Conservation (phyloP, 1,140 invertebrate genomes). For the Micrasema longulum region DNA sequence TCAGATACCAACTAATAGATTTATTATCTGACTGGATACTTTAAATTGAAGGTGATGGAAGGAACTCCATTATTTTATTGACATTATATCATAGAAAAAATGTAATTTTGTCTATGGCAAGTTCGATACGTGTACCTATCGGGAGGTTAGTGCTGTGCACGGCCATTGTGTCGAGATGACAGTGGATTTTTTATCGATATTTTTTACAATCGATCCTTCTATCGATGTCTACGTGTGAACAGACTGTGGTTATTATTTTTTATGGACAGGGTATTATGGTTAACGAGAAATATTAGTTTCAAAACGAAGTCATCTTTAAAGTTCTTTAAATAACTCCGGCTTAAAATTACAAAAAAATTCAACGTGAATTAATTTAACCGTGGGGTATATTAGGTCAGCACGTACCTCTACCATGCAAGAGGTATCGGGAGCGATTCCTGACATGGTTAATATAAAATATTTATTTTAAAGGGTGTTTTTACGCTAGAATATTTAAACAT, state of each 20-base stretch:
- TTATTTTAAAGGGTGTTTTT: not conserved
- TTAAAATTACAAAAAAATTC: not conserved
- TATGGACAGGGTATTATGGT: not conserved
- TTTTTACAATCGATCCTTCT: not conserved
- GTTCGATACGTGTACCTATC: conserved; percentile 20
- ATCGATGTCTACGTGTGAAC: conserved; percentile 20
- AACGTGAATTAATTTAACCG: not conserved
- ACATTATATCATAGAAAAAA: conserved; percentile 31
- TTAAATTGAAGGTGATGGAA: conserved; percentile 37
- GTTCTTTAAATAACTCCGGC: not conserved
- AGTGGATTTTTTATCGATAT: conserved; percentile 23
- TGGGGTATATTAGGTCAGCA: not conserved
- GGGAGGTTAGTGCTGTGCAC: conserved; percentile 25
- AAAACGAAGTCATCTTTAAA: not conserved
- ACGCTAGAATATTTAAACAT: too few relatives aligned
- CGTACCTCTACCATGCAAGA: too few relatives aligned
- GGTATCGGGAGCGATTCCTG: too few relatives aligned
- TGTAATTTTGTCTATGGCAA: conserved; percentile 20
- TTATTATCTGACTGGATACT: conserved; percentile 34
- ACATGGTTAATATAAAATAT: not conserved
- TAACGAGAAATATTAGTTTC: not conserved
- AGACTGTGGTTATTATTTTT: not conserved
- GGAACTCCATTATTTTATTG: conserved; percentile 34
- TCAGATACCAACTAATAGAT: conserved; percentile 34
- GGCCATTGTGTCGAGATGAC: conserved; percentile 24